Percentiles rank a stretch among this genome's conserved stretches.
phyloP scores from a whole-genome alignment of 1,140 invertebrate species.

The Phocides pigmalion region DNA sequence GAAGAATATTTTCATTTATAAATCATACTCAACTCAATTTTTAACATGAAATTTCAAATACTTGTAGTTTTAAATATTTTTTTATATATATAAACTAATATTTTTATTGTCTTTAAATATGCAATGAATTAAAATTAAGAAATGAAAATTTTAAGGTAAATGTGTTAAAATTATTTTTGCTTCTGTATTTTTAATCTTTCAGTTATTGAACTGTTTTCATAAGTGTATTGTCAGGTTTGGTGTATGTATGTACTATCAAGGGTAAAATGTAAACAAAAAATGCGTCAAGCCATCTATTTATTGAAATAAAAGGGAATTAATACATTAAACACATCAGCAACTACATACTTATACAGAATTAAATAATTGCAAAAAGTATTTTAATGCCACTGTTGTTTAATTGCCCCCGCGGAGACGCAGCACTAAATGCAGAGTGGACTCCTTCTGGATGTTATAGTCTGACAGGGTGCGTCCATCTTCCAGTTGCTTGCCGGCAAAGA shows the following conservation, averaged over 20 bases:
- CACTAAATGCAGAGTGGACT: conserved; percentile 92
- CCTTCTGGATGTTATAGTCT: conserved; percentile 89
- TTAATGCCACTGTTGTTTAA: neutral
- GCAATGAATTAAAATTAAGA: too few relatives aligned
- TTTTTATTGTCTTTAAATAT: too few relatives aligned
- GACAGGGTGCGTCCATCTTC: conserved; percentile 93
- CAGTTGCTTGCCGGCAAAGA: conserved; percentile 86
- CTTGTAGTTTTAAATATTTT: too few relatives aligned
- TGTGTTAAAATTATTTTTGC: too few relatives aligned
- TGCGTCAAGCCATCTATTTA: conserved; percentile 38
- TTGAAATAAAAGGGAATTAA: conserved; percentile 54
- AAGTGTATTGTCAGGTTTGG: neutral
- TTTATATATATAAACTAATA: too few relatives aligned
- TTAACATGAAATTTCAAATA: too few relatives aligned
- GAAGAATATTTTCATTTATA: too few relatives aligned
- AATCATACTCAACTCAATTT: too few relatives aligned
- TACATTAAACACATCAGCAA: conserved; percentile 43
- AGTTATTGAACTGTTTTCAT: neutral
- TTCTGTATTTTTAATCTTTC: too few relatives aligned
- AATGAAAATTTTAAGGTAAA: too few relatives aligned
- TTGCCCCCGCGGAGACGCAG: conserved; percentile 90
- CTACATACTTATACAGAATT: conserved; percentile 8
- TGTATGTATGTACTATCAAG: neutral
- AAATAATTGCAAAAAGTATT: conserved; percentile 2
- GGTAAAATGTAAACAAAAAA: conserved; percentile 6